Conservation (phyloP, 2,113 vertebrate species). For the Myotis brandtii region DNA sequence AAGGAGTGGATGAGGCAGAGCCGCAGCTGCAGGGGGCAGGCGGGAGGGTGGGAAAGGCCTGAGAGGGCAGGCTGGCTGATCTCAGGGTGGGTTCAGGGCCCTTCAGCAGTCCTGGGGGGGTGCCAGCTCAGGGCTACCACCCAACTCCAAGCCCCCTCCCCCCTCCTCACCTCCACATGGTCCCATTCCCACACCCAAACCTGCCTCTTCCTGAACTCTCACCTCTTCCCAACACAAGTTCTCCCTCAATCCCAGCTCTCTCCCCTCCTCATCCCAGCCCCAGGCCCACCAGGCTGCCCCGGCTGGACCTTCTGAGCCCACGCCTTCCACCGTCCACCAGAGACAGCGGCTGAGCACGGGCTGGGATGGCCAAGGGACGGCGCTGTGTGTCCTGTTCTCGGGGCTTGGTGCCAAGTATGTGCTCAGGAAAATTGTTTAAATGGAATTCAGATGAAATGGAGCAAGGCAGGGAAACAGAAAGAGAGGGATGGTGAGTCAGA, state of each 20-base stretch:
- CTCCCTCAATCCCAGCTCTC: background rate
- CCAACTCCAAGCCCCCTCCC: background rate
- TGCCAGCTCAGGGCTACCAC: background rate
- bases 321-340: too few relatives aligned
- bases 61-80: fast-evolving
- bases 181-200: constrained; percentile 76
- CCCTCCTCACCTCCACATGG: constrained; percentile 21
- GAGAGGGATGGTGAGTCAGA: background rate
- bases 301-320: background rate
- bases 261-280: background rate
- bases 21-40: background rate
- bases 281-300: background rate
- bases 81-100: background rate
- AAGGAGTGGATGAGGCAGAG: background rate
- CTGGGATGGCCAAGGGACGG: fast-evolving
- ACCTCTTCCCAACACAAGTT: background rate
- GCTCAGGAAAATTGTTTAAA: background rate
- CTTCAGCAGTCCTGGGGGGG: background rate
- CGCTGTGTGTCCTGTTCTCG: fast-evolving
- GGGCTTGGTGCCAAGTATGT: background rate
- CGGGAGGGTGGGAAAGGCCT: background rate
- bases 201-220: background rate
- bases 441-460: background rate
- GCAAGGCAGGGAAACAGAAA: background rate
- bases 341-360: background rate